These are phyloP conservation scores for Mechanitis messenoides DNA, from an alignment of 2,888 invertebrate genomes.

Conservation along the genomic window DNA sequence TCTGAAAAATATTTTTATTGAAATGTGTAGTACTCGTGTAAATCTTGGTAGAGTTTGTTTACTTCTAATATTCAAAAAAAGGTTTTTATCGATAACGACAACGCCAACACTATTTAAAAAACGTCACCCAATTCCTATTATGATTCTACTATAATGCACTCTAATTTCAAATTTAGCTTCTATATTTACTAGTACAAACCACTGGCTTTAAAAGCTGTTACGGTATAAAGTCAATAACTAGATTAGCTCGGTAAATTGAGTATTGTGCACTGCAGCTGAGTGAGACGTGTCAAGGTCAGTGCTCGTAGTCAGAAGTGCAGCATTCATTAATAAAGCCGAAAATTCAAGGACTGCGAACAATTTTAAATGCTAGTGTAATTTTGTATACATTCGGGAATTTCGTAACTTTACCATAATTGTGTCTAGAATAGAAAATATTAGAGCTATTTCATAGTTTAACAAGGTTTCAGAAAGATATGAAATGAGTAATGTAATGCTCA, in stretches of 20 bases:
- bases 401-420: neutral
- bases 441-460: too few species aligned
- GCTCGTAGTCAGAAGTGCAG: conserved; percentile 18
- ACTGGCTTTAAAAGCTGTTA: conserved; percentile 19
- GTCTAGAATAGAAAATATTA: too few species aligned
- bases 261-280: conserved; percentile 12
- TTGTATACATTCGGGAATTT: too few species aligned
- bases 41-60: too few species aligned
- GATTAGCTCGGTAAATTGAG: conserved; percentile 20
- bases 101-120: too few species aligned
- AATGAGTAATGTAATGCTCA: too few species aligned
- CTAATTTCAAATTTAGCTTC: neutral
- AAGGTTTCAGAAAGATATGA: too few species aligned
- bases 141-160: neutral
- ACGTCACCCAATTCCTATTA: too few species aligned
- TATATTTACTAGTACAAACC: conserved; percentile 1
- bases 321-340: conserved; percentile 18
- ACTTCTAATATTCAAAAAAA: too few species aligned
- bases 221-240: conserved; percentile 19
- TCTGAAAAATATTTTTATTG: too few species aligned
- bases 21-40: too few species aligned
- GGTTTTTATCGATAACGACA: too few species aligned
- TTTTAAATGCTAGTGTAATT: neutral
- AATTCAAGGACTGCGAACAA: conserved; percentile 10
- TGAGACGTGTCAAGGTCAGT: conserved; percentile 18